Evolutionary conservation across 2,113 vertebrate genomes (phyloP).

Genomic region (Hipposideros armiger): DNA sequence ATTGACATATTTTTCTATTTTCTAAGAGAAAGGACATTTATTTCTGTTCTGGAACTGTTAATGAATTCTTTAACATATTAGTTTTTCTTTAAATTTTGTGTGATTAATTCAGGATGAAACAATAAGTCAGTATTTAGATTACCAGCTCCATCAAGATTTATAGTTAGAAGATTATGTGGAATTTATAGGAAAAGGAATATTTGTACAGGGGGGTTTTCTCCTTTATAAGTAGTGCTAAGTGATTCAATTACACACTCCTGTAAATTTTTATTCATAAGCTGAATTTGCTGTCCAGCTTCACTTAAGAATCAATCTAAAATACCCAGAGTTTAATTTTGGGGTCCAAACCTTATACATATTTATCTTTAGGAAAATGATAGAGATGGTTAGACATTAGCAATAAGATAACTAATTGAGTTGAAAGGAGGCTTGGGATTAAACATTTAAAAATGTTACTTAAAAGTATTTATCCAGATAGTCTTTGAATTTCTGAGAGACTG

Average conservation of each 20-base stretch:
- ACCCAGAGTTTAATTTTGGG: slow-evolving; percentile 58
- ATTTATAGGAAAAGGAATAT: slow-evolving; percentile 63
- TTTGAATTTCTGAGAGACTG: background rate
- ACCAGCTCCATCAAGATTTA: slow-evolving; percentile 55
- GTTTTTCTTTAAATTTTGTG: slow-evolving; percentile 28
- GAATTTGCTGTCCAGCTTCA: slow-evolving; percentile 54
- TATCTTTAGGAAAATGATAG: slow-evolving; percentile 64
- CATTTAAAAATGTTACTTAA: slow-evolving; percentile 44
- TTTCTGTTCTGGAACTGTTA: slow-evolving; percentile 59
- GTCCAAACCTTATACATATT: slow-evolving; percentile 63
- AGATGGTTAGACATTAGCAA: slow-evolving; percentile 42
- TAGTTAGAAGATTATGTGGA: slow-evolving; percentile 41
- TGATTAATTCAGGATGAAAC: slow-evolving; percentile 56
- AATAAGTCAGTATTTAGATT: slow-evolving; percentile 59
- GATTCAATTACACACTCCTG: slow-evolving; percentile 17
- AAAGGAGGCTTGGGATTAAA: slow-evolving; percentile 56
- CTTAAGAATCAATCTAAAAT: slow-evolving; percentile 69
- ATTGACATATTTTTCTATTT: slow-evolving; percentile 24
- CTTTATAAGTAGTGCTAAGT: background rate
- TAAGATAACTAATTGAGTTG: slow-evolving; percentile 70
- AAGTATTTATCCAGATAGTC: background rate
- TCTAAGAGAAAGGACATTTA: slow-evolving; percentile 23
- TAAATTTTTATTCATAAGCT: slow-evolving; percentile 55
- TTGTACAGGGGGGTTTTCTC: slow-evolving; percentile 17
- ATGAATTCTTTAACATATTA: background rate